Evolutionary conservation across 2,113 vertebrate genomes (phyloP).

Genomic region (Todiramphus chloris): DNA sequence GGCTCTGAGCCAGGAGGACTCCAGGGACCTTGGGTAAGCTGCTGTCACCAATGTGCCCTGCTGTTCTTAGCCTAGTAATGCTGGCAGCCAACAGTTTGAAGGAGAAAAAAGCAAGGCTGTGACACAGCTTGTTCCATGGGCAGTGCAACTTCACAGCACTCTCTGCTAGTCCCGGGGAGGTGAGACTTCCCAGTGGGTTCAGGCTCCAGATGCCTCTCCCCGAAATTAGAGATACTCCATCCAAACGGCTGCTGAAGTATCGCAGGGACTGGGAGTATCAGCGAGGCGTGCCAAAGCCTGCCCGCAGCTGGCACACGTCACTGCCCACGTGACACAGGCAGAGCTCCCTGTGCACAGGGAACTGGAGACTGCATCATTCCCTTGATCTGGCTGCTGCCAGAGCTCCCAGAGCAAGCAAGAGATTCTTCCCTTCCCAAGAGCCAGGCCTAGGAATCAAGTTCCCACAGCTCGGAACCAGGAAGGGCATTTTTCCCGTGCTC

Average conservation of each 20-base stretch:
- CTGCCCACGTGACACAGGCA: neutral
- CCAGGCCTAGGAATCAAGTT: neutral
- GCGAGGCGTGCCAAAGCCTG: neutral
- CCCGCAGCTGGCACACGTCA: neutral
- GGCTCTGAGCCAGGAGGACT: neutral
- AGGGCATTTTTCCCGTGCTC: neutral
- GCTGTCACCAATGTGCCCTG: neutral
- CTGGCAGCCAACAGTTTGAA: conserved; percentile 27
- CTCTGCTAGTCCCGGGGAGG: neutral
- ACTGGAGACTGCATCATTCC: neutral
- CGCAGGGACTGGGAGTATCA: neutral
- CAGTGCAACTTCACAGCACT: neutral
- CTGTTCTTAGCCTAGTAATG: conserved; percentile 56
- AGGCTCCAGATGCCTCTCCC: neutral
- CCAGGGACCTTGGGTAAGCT: neutral
- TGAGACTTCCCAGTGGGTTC: neutral
- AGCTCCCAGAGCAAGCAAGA: neutral
- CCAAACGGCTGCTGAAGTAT: neutral
- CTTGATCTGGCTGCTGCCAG: neutral
- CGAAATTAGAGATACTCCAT: neutral
- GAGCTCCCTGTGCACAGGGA: neutral
- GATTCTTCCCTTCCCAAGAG: neutral
- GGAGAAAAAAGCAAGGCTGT: neutral
- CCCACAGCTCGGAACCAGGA: neutral
- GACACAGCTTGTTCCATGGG: neutral